phyloP scores from a whole-genome alignment of 2,888 invertebrate species.

The Lymantria dispar region DNA sequence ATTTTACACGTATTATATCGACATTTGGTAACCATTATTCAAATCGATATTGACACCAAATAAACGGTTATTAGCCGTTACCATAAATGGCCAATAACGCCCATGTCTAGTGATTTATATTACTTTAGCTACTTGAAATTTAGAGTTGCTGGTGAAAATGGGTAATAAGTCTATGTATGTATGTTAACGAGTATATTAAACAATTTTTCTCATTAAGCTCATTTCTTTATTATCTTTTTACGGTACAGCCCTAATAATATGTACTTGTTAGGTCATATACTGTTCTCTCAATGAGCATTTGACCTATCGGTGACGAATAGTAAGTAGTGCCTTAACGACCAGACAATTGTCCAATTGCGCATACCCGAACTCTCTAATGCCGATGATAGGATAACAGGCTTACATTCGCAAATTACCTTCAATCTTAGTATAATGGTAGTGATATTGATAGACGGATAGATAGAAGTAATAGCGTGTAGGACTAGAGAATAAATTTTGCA shows the following conservation, averaged over 20 bases:
- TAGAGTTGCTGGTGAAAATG: background rate
- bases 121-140: background rate
- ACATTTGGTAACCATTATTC: too few relatives aligned
- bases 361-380: constrained; percentile 59
- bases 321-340: constrained; percentile 47
- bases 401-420: constrained; percentile 57
- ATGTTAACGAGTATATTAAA: background rate
- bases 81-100: too few relatives aligned
- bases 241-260: background rate
- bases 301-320: constrained; percentile 50
- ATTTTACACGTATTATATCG: too few relatives aligned
- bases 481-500: too few relatives aligned
- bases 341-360: constrained; percentile 67
- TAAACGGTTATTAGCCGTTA: too few relatives aligned
- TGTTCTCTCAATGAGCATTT: constrained; percentile 27
- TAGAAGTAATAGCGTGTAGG: constrained; percentile 14
- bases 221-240: background rate
- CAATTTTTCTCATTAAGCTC: background rate
- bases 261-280: background rate
- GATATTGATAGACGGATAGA: constrained; percentile 24
- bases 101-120: background rate
- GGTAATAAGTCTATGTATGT: background rate
- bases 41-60: too few relatives aligned
- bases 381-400: constrained; percentile 60
- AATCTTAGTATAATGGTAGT: constrained; percentile 3